Percentiles rank a stretch among this genome's conserved stretches.
Conservation (phyloP, 2,113 vertebrate genomes). For the Pangasianodon hypophthalmus region DNA sequence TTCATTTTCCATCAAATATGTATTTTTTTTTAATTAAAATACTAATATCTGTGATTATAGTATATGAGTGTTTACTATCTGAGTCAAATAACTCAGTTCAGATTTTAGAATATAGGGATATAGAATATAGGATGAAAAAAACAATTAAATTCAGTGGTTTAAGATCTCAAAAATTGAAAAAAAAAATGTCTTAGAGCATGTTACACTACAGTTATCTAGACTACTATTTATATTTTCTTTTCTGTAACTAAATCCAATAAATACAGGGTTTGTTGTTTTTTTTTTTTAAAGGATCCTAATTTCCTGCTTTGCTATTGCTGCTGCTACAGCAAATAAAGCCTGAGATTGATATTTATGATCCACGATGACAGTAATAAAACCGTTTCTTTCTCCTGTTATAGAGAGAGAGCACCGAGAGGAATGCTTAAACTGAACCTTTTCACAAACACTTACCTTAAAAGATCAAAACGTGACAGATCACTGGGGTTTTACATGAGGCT, state of each 20-base stretch:
- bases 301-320: conserved; percentile 9
- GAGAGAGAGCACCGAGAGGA: not conserved
- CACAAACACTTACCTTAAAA: not conserved
- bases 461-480: not conserved
- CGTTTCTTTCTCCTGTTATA: not conserved
- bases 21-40: too few species aligned
- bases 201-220: not conserved
- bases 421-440: not conserved
- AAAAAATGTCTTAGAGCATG: not conserved
- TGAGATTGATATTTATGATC: conserved; percentile 18
- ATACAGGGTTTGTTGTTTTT: not conserved
- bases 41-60: too few species aligned
- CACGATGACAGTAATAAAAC: not conserved
- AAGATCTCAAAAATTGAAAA: too few species aligned
- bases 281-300: not conserved
- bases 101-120: too few species aligned
- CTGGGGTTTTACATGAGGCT: not conserved
- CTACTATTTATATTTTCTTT: not conserved
- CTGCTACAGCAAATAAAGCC: not conserved
- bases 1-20: too few species aligned
- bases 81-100: too few species aligned
- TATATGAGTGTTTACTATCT: too few species aligned
- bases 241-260: not conserved
- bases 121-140: too few species aligned
- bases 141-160: too few species aligned